Evolutionary conservation across 2,888 invertebrate genomes (phyloP), one percentile per base, ranked within the genome.

Genomic region (Pandemis heparana): DNA sequence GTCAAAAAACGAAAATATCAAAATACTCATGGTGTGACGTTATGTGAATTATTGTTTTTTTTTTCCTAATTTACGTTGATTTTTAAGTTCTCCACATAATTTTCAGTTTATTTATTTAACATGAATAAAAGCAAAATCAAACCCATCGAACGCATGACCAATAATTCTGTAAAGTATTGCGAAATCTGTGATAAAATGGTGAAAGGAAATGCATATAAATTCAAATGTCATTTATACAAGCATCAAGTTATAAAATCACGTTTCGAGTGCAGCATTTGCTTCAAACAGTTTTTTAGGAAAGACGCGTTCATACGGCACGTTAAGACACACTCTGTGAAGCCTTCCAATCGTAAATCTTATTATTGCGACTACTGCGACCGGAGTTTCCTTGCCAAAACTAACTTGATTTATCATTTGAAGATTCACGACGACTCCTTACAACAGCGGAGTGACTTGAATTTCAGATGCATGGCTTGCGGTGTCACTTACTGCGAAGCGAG

Each of bases 321-420:
- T 5, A 75, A 76, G 0, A 75, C 77, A 0, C 90, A 90, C 70
- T 79, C 78, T 12, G 83, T 82, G 1, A 76, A 77, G 1, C 77
- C 78, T 10, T 82, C 81, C 1, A 75, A 77, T 1, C 78, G 80
- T 14, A 87, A 84, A 70, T 63, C 72, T 0, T 86, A 78, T 61
- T 75, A 79, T 0, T 92, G 92, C 9, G 91, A 92, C 23, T 81
- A 90, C 7, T 92, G 92, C 9, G 87, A 85, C 0, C 82, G 91
- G 0, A 77, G 81, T 0, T 92, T 90, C 12, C 82, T 85, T 0
- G 87, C 86, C 12, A 92, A 91, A 78, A 79, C 85, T 0, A 92
- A 90, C 68, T 74, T 92, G 1, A 80, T 89, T 0, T 72, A 74
- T 0, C 92, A 92, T 70, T 43, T 92, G 0, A 83, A 81, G 59